Evolutionary conservation across 37 sponge, comb jelly and placozoan species (phyloP).

Genomic region (Oscarella lobularis): DNA sequence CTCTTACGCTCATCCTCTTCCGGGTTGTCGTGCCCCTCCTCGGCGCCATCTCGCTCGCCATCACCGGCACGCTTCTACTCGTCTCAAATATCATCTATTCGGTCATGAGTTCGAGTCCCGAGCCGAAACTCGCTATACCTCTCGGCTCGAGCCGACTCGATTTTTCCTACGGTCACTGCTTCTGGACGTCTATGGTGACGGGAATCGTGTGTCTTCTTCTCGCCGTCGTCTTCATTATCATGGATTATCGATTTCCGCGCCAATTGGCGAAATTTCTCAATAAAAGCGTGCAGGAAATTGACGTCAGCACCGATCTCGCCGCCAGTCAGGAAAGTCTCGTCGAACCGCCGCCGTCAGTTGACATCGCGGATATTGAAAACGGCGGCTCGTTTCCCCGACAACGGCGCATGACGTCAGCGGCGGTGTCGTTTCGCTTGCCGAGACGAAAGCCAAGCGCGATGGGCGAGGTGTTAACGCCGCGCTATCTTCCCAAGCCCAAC

Average conservation of each 20-base stretch:
- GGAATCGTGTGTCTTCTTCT: constrained; percentile 33
- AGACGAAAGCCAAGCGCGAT: no score
- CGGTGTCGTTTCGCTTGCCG: no score
- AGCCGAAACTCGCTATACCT: neutral
- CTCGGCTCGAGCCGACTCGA: neutral
- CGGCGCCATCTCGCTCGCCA: neutral
- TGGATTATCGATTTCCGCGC: neutral
- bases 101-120: neutral
- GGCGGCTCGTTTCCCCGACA: no score
- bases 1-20: neutral
- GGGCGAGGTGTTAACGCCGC: no score
- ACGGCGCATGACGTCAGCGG: no score
- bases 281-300: neutral
- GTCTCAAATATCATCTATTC: neutral
- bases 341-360: no score
- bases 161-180: neutral
- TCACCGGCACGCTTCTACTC: neutral
- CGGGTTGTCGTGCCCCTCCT: neutral
- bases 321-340: no score
- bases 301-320: neutral
- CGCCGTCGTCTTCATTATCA: constrained; percentile 17
- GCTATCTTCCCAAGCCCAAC: no score
- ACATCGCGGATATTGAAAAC: no score
- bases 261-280: neutral
- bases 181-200: constrained; percentile 40